Conservation (phyloP, 2,113 vertebrate species). For the Corythaeola cristata region DNA sequence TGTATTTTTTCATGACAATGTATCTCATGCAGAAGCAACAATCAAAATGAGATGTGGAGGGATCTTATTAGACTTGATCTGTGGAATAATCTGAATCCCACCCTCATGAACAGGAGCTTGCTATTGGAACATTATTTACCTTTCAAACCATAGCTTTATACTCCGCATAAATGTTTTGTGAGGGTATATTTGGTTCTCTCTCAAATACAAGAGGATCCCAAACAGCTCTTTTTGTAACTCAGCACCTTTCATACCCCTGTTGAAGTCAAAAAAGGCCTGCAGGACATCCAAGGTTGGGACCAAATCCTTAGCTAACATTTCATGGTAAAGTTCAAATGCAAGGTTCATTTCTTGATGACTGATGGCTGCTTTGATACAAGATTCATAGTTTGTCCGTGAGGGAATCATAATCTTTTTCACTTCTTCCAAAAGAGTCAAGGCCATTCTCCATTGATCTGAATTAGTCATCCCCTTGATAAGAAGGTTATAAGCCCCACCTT, state of each 20-base stretch:
- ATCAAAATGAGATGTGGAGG: background rate
- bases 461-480: constrained; percentile 83
- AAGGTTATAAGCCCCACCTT: constrained; percentile 81
- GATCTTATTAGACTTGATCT: background rate
- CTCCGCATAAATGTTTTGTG: constrained; percentile 75
- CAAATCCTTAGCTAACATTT: constrained; percentile 77
- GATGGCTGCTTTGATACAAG: constrained; percentile 83
- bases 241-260: constrained; percentile 58
- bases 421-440: constrained; percentile 80
- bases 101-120: background rate
- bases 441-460: constrained; percentile 84
- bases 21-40: background rate
- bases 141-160: constrained; percentile 94
- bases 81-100: background rate
- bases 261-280: constrained; percentile 80
- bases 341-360: constrained; percentile 73
- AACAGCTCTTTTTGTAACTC: constrained; percentile 76
- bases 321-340: constrained; percentile 83
- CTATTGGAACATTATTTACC: constrained; percentile 76
- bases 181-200: constrained; percentile 90
- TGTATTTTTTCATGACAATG: background rate
- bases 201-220: constrained; percentile 82
- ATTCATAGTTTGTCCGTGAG: constrained; percentile 80
- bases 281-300: constrained; percentile 80
- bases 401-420: constrained; percentile 80